Evolutionary conservation across 2,888 invertebrate species (phyloP).

Genomic region (Troilus luridus): DNA sequence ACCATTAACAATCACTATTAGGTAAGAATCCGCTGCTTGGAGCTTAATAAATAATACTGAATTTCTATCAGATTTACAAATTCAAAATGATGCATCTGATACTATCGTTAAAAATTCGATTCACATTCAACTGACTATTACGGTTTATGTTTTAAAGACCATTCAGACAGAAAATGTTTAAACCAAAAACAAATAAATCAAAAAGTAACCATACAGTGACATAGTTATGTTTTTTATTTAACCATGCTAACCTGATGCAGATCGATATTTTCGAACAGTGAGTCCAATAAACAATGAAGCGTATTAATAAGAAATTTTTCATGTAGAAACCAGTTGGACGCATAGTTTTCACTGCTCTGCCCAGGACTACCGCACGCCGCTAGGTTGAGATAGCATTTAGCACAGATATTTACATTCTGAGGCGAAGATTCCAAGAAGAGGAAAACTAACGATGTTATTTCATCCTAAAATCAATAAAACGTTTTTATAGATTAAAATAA

Average conservation of each 20-base stretch:
- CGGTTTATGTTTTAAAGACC: neutral
- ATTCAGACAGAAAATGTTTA: neutral
- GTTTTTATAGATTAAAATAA: neutral
- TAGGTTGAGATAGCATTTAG: conserved; percentile 57
- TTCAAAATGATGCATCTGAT: neutral
- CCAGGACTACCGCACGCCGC: conserved; percentile 57
- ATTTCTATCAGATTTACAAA: too few relatives aligned
- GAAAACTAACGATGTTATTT: conserved; percentile 53
- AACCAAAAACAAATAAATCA: neutral
- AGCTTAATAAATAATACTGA: too few relatives aligned
- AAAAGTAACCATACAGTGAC: neutral
- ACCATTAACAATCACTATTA: too few relatives aligned
- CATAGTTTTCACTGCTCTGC: conserved; percentile 52
- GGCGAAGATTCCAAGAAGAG: conserved; percentile 46
- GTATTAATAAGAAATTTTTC: conserved; percentile 56
- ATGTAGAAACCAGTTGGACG: conserved; percentile 54
- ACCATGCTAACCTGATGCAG: conserved; percentile 52
- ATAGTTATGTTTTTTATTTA: neutral
- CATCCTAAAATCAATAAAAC: conserved; percentile 46
- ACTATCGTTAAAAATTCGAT: neutral
- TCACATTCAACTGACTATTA: neutral
- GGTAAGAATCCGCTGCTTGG: too few relatives aligned
- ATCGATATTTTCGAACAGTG: conserved; percentile 60
- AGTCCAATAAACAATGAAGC: conserved; percentile 55
- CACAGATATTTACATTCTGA: conserved; percentile 12